These are phyloP conservation scores for Eurystomus gularis DNA, from an alignment of 2,113 vertebrate genomes.

Conservation along the genomic window DNA sequence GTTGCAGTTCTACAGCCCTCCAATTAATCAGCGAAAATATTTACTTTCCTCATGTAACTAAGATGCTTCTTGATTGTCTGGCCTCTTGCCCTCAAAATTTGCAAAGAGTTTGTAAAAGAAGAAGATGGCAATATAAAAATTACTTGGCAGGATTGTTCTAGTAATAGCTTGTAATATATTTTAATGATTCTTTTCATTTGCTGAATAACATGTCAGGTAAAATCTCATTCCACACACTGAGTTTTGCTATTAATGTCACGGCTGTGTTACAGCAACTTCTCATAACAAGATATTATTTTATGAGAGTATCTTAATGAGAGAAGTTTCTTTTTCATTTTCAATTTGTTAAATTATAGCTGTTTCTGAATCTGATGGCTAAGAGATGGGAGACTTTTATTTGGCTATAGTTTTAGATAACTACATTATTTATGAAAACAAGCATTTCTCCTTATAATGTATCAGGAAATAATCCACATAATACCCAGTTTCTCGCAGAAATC, in stretches of 20 bases:
- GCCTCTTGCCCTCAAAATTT: slow-evolving; percentile 13
- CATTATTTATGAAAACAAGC: slow-evolving; percentile 48
- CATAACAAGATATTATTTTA: slow-evolving; percentile 59
- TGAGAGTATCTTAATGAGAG: slow-evolving; percentile 36
- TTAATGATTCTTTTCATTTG: slow-evolving; percentile 73
- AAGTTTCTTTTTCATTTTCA: slow-evolving; percentile 44
- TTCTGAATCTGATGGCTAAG: slow-evolving; percentile 48
- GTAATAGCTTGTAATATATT: slow-evolving; percentile 54
- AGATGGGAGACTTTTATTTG: slow-evolving; percentile 57
- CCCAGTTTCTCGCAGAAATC: slow-evolving; percentile 48
- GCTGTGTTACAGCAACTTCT: slow-evolving; percentile 54
- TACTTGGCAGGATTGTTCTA: slow-evolving; percentile 54
- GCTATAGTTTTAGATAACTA: slow-evolving; percentile 39
- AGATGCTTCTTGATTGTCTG: not conserved
- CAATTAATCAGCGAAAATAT: not conserved
- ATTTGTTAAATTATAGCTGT: slow-evolving; percentile 41
- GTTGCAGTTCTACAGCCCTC: not conserved
- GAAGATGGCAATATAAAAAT: slow-evolving; percentile 56
- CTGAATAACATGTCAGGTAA: slow-evolving; percentile 53
- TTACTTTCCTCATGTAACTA: not conserved
- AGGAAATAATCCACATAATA: slow-evolving; percentile 62
- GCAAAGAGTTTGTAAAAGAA: slow-evolving; percentile 63
- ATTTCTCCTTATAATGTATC: slow-evolving; percentile 44
- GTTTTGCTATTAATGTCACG: slow-evolving; percentile 47
- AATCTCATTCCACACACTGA: slow-evolving; percentile 38